Percentiles rank a stretch among this genome's conserved stretches.
phyloP scores from a whole-genome alignment of 2,113 vertebrate genomes.

The Isichthys henryi region DNA sequence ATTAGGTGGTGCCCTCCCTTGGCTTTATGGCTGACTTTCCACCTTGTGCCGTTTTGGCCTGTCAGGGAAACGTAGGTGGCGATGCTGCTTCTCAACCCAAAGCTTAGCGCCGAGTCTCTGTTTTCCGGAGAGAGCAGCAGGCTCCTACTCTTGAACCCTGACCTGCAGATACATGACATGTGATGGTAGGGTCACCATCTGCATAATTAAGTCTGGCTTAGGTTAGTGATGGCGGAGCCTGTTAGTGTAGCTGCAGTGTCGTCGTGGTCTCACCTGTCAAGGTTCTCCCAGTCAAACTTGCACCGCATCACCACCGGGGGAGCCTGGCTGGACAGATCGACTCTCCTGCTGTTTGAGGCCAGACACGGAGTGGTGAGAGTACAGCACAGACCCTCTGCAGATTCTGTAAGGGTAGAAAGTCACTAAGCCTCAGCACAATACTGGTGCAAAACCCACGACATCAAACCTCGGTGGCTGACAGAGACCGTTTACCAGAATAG shows the following conservation, averaged over 20 bases:
- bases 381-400: conserved; percentile 74
- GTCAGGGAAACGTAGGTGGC: conserved; percentile 70
- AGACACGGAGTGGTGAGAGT: conserved; percentile 74
- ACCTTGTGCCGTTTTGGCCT: conserved; percentile 19
- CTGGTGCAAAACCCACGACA: background rate
- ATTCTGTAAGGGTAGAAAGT: conserved; percentile 48
- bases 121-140: conserved; percentile 38
- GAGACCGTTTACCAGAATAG: conserved; percentile 67
- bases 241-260: background rate
- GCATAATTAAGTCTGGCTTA: background rate
- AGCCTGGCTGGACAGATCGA: conserved; percentile 19
- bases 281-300: conserved; percentile 60
- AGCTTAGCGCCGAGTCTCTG: conserved; percentile 67
- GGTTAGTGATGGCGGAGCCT: background rate
- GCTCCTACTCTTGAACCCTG: conserved; percentile 40
- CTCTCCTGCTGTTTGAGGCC: conserved; percentile 42
- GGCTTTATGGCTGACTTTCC: conserved; percentile 21
- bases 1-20: conserved; percentile 5
- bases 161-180: conserved; percentile 39
- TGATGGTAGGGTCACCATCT: background rate
- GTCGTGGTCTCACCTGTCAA: conserved; percentile 50
- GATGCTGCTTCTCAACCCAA: conserved; percentile 71
- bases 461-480: background rate
- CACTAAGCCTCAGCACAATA: background rate
- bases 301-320: conserved; percentile 56